Evolutionary conservation across 2,888 invertebrate genomes (phyloP), one percentile per base, ranked within the genome.

Genomic region (Seira sanloemensis): DNA sequence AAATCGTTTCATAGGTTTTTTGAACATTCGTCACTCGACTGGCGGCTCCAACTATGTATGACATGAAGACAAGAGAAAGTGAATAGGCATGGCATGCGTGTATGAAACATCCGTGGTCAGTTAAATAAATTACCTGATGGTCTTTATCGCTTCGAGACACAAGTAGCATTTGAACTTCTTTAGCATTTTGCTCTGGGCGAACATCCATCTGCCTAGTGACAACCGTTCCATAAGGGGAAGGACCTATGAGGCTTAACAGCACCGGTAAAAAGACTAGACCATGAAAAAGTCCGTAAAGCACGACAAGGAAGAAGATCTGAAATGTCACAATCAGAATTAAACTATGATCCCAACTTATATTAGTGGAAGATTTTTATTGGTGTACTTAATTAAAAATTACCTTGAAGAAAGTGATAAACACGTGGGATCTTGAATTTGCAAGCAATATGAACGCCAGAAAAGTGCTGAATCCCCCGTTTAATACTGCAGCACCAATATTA

Each of bases 191-290:
- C 16, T 74, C 54, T 25, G 26, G n/a, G 27, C 18, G 62, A 37
- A 12, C 12, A 7, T 37, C 37, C 12, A 7, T 12, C 12, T 37
- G 37, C 37, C 37, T 37, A 16, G 16, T 12, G 12, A 26, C 58
- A 7, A 71, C 80, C 16, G 82, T 78, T 2, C 65, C 54, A 26
- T 93, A 93, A 0, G 93, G 93, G 86, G 91, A 91, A 2, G 96
- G 95, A 0, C 96, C 96, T 72, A 96, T 91, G 83, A 94, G 91
- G 89, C 95, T 95, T 62, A 96, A 91, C 68, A 95, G 91, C 18
- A 95, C 95, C 2, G 96, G 96, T 86, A 96, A 91, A 86, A 96
- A 93, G 27, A 95, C 91, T 27, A 96, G 91, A 16, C 96, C 96
- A 91, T 95, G 95, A 91, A 94, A 96, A 18, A 96, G 91, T 54